These are phyloP conservation scores for Lysandra bellargus DNA, from an alignment of 2,888 invertebrate species.

Conservation along the genomic window DNA sequence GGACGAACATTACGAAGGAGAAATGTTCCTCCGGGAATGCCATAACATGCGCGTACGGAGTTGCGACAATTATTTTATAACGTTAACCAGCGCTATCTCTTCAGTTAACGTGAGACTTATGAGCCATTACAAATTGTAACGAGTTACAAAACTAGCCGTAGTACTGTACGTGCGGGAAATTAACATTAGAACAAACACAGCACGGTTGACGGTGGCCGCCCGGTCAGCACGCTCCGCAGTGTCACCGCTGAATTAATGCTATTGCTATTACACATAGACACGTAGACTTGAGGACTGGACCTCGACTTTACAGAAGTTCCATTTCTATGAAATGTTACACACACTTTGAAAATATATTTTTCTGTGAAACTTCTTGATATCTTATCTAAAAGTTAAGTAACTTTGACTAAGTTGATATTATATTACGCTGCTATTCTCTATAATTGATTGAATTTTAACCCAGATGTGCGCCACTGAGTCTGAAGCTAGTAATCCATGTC, in stretches of 20 bases:
- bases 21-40: no score
- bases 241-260: background rate
- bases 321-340: background rate
- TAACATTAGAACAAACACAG: background rate
- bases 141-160: background rate
- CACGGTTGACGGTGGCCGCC: background rate
- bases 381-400: no score
- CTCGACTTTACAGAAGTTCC: background rate
- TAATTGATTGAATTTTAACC: no score
- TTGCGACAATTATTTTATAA: background rate
- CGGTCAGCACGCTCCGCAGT: background rate
- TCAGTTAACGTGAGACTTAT: background rate
- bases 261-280: background rate
- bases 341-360: no score
- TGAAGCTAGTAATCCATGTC: no score
- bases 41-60: no score
- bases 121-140: background rate
- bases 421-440: no score
- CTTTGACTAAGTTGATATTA: no score
- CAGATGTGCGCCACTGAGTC: no score
- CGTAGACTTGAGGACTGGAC: background rate
- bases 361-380: no score
- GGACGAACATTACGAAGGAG: no score
- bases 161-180: background rate
- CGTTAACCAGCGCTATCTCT: background rate